phyloP scores from a whole-genome alignment of 2,888 invertebrate species.

The Drosophila colorata region DNA sequence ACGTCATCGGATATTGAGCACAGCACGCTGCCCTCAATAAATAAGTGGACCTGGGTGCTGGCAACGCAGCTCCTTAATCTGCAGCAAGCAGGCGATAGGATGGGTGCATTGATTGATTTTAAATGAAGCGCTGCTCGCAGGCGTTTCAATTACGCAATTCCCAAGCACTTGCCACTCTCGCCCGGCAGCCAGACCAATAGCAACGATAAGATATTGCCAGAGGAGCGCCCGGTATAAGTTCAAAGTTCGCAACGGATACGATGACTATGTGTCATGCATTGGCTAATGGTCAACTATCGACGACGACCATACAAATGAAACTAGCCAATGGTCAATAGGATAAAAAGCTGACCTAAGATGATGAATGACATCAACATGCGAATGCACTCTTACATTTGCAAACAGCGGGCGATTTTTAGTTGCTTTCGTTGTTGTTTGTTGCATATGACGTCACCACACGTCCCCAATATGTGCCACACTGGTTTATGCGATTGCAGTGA shows the following conservation, averaged over 20 bases:
- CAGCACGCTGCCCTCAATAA: constrained; percentile 38
- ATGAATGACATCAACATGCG: constrained; percentile 45
- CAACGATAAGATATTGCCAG: constrained; percentile 8
- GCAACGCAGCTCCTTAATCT: constrained; percentile 22
- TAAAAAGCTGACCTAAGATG: constrained; percentile 11
- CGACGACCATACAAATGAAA: constrained; percentile 4
- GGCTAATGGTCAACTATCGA: constrained; percentile 15
- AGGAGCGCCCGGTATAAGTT: constrained; percentile 27
- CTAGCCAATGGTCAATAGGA: constrained; percentile 6
- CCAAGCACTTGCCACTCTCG: constrained; percentile 3
- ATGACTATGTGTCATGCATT: constrained; percentile 2
- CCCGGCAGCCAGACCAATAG: background rate
- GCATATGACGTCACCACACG: constrained; percentile 30
- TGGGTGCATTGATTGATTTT: constrained; percentile 65
- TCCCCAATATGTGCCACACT: constrained; percentile 1
- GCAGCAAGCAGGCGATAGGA: constrained; percentile 18
- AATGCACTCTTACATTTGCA: constrained; percentile 39
- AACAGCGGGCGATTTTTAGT: constrained; percentile 8
- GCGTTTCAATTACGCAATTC: constrained; percentile 63
- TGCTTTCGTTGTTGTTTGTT: constrained; percentile 3
- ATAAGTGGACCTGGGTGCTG: constrained; percentile 6
- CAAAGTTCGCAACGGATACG: constrained; percentile 18
- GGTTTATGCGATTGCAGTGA: background rate
- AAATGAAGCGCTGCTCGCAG: constrained; percentile 33
- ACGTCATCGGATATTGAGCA: constrained; percentile 54